Percentiles rank a stretch among this genome's conserved stretches.
Conservation (phyloP, 2,113 vertebrate genomes). For the Zosterops hypoxanthus region DNA sequence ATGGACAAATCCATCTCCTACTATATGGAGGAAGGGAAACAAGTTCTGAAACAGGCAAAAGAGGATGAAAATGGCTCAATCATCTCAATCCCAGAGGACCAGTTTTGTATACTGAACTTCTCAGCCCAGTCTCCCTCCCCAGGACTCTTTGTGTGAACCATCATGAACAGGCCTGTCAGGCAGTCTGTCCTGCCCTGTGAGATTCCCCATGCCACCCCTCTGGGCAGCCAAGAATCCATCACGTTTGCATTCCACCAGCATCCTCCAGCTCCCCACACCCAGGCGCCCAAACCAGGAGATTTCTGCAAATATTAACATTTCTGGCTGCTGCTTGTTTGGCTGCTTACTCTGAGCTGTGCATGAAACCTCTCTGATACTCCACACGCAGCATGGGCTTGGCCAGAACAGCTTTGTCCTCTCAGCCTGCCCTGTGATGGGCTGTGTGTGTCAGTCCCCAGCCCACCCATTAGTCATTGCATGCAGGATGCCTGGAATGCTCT, state of each 20-base stretch:
- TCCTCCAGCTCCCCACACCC: not conserved
- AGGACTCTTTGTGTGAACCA: not conserved
- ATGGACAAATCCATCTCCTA: not conserved
- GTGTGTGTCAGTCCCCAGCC: not conserved
- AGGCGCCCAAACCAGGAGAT: slow-evolving; percentile 15
- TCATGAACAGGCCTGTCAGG: not conserved
- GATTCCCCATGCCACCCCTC: not conserved
- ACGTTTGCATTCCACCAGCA: not conserved
- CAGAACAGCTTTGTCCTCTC: not conserved
- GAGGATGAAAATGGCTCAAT: not conserved
- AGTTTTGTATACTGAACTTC: not conserved
- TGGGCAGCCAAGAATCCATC: not conserved
- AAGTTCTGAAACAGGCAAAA: not conserved
- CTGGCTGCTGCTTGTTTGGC: not conserved
- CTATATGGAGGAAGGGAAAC: not conserved
- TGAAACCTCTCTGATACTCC: not conserved
- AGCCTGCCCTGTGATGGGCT: not conserved
- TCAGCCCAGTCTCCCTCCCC: not conserved
- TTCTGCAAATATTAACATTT: slow-evolving; percentile 50
- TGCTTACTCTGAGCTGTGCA: not conserved
- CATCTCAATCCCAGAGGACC: not conserved
- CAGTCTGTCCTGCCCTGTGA: not conserved
- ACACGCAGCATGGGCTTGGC: not conserved
- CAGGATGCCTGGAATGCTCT: not conserved
- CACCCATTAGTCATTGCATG: rapidly evolving